A percentile compares a stretch with the other conserved stretches of the same genome.
Conservation (phyloP, 2,797 vertebrate genomes). For the Sphenopsis melanotis region DNA sequence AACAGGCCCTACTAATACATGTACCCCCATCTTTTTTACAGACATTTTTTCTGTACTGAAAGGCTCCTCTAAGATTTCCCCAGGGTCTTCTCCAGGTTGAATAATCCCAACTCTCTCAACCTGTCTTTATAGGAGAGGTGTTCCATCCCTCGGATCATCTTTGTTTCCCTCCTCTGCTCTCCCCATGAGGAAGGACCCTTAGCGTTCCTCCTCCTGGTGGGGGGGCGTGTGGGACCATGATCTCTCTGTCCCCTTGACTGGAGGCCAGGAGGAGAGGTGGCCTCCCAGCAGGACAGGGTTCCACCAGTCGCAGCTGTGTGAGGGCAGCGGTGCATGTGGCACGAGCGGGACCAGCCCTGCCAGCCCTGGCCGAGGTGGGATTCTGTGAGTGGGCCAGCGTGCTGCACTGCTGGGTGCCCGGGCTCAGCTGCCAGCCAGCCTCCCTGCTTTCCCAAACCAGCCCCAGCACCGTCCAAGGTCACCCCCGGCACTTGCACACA, state of each 20-base stretch:
- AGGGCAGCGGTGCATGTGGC: accelerated
- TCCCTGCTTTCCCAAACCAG: neutral
- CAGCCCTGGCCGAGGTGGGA: accelerated
- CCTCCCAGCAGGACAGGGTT: neutral
- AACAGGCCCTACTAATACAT: neutral
- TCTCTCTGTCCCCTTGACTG: accelerated
- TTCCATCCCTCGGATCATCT: neutral
- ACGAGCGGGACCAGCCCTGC: accelerated
- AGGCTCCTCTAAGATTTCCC: neutral
- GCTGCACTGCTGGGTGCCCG: accelerated
- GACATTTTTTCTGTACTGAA: neutral
- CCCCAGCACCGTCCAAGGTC: neutral
- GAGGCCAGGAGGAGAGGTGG: neutral
- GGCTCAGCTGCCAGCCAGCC: neutral
- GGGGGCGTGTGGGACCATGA: accelerated
- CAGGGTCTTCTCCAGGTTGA: neutral
- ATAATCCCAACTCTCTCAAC: neutral
- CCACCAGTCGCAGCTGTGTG: accelerated
- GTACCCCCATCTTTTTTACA: neutral
- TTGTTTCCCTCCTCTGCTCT: neutral
- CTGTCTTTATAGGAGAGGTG: neutral
- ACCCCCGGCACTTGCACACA: neutral
- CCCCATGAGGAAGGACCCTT: neutral
- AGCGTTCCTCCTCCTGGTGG: accelerated
- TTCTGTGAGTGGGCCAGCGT: accelerated